Evolutionary conservation across 2,888 invertebrate genomes (phyloP).

Genomic region (Idaea straminata): DNA sequence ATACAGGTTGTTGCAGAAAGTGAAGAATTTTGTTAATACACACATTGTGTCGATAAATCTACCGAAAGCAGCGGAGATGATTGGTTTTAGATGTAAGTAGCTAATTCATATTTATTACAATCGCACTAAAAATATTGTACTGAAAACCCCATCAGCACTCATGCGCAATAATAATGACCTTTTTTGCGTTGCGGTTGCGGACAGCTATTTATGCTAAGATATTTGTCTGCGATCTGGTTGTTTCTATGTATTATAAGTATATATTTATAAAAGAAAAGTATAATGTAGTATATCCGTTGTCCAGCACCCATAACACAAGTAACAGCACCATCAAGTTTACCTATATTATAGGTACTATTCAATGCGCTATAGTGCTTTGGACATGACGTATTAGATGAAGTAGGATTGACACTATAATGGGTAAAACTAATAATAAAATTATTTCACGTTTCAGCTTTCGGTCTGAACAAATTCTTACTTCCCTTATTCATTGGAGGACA

Average conservation of each 20-base stretch:
- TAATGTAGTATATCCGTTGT: no score
- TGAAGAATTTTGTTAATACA: slow-evolving; percentile 79
- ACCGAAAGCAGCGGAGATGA: slow-evolving; percentile 83
- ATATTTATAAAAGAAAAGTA: no score
- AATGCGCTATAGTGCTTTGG: no score
- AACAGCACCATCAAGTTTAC: no score
- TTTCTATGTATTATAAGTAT: no score
- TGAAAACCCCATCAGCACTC: neutral
- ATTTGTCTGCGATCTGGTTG: no score
- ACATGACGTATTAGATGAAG: no score
- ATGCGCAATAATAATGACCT: neutral
- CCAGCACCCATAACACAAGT: no score
- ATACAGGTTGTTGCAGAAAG: slow-evolving; percentile 78
- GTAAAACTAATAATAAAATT: neutral
- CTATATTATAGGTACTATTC: no score
- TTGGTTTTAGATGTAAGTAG: slow-evolving; percentile 82
- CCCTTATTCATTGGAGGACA: slow-evolving; percentile 91
- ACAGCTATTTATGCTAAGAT: no score
- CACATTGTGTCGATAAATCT: slow-evolving; percentile 84
- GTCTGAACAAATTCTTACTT: slow-evolving; percentile 90
- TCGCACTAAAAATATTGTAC: neutral
- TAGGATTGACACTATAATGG: neutral
- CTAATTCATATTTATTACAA: slow-evolving; percentile 4
- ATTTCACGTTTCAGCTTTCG: slow-evolving; percentile 82
- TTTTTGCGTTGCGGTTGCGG: no score